These are phyloP conservation scores for Panurus biarmicus DNA, from an alignment of 2,113 vertebrate genomes.

Conservation along the genomic window DNA sequence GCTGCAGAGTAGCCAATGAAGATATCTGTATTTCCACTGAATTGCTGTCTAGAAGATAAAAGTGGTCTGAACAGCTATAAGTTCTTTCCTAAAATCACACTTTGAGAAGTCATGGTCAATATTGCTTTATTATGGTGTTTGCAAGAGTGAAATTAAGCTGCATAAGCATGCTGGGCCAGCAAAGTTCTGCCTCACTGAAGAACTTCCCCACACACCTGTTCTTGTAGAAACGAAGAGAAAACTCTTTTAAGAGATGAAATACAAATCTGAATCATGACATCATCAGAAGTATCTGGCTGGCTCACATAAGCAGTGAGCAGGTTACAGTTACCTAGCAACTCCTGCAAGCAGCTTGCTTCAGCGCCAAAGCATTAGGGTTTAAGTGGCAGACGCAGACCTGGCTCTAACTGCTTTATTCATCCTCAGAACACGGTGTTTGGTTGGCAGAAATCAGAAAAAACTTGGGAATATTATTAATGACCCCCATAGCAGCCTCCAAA, in stretches of 20 bases:
- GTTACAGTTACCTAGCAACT: conserved; percentile 56
- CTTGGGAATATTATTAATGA: neutral
- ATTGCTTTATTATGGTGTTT: neutral
- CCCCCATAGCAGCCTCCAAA: neutral
- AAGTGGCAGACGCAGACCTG: neutral
- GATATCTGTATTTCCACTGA: neutral
- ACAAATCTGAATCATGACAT: neutral
- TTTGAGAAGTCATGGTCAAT: neutral
- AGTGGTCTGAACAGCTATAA: neutral
- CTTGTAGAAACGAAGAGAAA: neutral
- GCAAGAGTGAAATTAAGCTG: neutral
- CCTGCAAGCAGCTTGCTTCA: neutral
- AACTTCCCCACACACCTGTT: neutral
- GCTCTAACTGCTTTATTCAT: neutral
- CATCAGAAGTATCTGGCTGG: neutral
- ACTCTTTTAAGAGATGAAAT: neutral
- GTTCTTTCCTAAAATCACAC: neutral
- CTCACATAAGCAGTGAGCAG: neutral
- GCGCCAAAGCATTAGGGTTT: neutral
- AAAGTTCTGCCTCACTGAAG: neutral
- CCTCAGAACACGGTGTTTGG: fast-evolving
- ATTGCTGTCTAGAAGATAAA: neutral
- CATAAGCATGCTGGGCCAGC: neutral
- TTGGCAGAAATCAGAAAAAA: neutral
- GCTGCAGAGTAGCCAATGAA: fast-evolving